These are phyloP conservation scores for Crypturellus undulatus DNA, from an alignment of 2,113 vertebrate genomes.

Conservation along the genomic window DNA sequence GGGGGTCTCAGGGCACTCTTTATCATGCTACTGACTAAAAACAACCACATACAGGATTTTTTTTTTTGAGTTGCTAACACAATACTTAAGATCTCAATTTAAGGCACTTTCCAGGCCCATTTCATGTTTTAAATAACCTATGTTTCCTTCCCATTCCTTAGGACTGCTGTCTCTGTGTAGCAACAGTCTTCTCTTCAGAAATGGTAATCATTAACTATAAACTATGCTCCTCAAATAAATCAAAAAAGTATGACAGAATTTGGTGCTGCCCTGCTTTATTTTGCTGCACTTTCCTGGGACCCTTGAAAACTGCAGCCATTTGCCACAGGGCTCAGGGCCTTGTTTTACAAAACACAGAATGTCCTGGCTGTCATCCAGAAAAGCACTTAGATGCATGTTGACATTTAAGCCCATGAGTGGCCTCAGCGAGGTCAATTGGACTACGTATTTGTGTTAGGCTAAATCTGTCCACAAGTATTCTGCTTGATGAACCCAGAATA, in stretches of 20 bases:
- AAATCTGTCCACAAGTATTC: conserved; percentile 50
- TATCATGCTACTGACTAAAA: background rate
- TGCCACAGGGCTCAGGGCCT: conserved; percentile 40
- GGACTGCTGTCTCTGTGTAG: background rate
- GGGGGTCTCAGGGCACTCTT: background rate
- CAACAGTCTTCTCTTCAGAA: background rate
- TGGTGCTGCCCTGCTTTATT: background rate
- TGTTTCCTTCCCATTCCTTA: background rate
- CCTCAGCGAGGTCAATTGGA: conserved; percentile 58
- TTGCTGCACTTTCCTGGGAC: background rate
- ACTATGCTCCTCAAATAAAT: conserved; percentile 12
- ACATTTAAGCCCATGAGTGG: conserved; percentile 67
- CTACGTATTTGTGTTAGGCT: conserved; percentile 51
- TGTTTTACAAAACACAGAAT: conserved; percentile 36
- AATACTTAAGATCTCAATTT: background rate
- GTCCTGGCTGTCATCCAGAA: conserved; percentile 65
- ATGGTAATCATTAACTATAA: background rate
- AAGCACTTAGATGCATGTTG: conserved; percentile 72
- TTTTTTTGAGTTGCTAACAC: background rate
- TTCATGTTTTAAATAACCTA: background rate
- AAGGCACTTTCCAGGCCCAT: background rate
- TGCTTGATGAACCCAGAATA: background rate
- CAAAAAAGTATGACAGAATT: background rate
- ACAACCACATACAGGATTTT: background rate
- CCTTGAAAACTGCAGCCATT: background rate